A percentile compares a stretch with the other conserved stretches of the same genome.
These are phyloP conservation scores for Karalla daura DNA, from an alignment of 2,797 vertebrate species.

Conservation along the genomic window DNA sequence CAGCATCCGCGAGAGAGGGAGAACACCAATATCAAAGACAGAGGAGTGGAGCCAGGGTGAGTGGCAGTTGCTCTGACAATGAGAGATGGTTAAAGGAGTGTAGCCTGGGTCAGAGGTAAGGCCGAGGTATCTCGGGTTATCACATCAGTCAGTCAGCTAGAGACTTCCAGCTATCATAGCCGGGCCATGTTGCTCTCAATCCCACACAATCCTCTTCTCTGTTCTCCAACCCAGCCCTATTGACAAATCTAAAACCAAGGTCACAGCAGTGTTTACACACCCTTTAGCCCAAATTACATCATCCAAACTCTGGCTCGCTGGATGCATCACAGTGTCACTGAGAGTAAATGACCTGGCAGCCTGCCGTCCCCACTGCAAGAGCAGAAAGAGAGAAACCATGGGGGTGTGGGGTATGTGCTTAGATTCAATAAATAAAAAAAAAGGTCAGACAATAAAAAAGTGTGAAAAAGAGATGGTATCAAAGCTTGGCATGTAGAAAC, in stretches of 20 bases:
- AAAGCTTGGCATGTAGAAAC: slow-evolving; percentile 30
- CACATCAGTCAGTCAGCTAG: slow-evolving; percentile 59
- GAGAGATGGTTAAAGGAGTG: slow-evolving; percentile 50
- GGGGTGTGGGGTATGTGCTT: slow-evolving; percentile 3
- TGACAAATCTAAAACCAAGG: slow-evolving; percentile 83
- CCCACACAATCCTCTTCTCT: slow-evolving; percentile 75
- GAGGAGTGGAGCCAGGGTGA: slow-evolving; percentile 70
- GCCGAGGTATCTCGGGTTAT: slow-evolving; percentile 67
- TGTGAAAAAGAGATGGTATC: slow-evolving; percentile 17
- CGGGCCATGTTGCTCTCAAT: slow-evolving; percentile 61
- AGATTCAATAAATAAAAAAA: slow-evolving; percentile 14
- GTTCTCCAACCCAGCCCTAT: slow-evolving; percentile 70
- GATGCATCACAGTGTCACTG: slow-evolving; percentile 66
- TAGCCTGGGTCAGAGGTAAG: slow-evolving; percentile 63
- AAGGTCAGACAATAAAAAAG: slow-evolving; percentile 14
- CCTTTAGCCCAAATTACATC: slow-evolving; percentile 84
- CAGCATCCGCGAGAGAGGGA: slow-evolving; percentile 40
- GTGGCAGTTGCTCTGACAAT: slow-evolving; percentile 50
- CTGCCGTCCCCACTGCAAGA: slow-evolving; percentile 48
- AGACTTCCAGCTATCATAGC: slow-evolving; percentile 73
- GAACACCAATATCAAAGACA: slow-evolving; percentile 57
- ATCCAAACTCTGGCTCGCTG: slow-evolving; percentile 67
- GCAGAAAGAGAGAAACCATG: slow-evolving; percentile 31
- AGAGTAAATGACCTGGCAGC: slow-evolving; percentile 73
- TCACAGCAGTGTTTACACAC: slow-evolving; percentile 82